Conservation (phyloP, 2,797 vertebrate species). For the Acridotheres tristis region DNA sequence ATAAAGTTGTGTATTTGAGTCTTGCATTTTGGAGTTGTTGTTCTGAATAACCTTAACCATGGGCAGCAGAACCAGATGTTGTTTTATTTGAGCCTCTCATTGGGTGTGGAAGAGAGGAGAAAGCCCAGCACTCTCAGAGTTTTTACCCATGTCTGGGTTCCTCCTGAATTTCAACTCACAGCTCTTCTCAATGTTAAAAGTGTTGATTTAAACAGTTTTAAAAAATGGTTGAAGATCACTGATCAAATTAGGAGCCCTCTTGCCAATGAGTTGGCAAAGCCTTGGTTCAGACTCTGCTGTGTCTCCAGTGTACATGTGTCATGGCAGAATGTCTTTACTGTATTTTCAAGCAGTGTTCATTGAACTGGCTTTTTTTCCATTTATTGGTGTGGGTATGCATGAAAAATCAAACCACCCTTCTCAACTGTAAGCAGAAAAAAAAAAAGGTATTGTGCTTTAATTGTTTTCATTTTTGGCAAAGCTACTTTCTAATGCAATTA, state of each 20-base stretch:
- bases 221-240: background rate
- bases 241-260: background rate
- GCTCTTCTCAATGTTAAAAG: background rate
- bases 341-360: background rate
- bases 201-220: background rate
- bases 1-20: background rate
- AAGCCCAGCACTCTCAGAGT: background rate
- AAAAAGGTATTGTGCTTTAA: conserved; percentile 8
- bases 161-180: background rate
- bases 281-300: background rate
- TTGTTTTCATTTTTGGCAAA: conserved; percentile 40
- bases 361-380: background rate
- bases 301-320: accelerated
- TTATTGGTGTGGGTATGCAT: background rate
- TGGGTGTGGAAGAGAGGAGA: background rate
- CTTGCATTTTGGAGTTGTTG: background rate
- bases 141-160: background rate
- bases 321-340: background rate
- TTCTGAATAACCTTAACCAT: background rate
- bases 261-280: background rate
- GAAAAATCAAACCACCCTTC: background rate
- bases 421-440: background rate
- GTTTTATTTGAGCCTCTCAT: background rate
- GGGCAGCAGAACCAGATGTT: background rate
- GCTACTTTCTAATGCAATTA: background rate